These are phyloP conservation scores for Burhinus bistriatus DNA, from an alignment of 2,113 vertebrate species.

Conservation along the genomic window DNA sequence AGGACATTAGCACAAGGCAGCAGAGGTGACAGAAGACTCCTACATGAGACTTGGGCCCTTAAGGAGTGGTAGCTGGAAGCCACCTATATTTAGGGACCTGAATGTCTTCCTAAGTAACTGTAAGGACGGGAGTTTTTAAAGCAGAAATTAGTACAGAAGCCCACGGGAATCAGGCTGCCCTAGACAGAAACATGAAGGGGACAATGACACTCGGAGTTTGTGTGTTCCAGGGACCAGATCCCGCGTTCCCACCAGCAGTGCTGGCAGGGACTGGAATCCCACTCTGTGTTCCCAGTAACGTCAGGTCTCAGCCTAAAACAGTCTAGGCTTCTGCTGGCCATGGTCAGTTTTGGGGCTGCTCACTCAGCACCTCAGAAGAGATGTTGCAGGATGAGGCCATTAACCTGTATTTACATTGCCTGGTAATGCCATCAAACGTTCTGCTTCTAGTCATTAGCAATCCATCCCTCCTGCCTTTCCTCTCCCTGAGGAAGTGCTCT, in stretches of 20 bases:
- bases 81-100: not conserved
- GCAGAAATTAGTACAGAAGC: not conserved
- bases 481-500: constrained; percentile 41
- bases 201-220: rapidly evolving
- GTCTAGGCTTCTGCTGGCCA: not conserved
- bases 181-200: not conserved
- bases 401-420: not conserved
- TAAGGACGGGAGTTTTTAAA: not conserved
- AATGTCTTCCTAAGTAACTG: not conserved
- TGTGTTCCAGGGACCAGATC: not conserved
- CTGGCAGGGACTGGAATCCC: not conserved
- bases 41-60: not conserved
- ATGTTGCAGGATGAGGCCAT: constrained; percentile 33
- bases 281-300: not conserved
- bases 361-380: constrained; percentile 9
- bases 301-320: not conserved
- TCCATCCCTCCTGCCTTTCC: constrained; percentile 4
- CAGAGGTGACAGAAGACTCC: not conserved
- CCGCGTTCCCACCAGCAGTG: rapidly evolving
- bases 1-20: not conserved
- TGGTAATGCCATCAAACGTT: constrained; percentile 45
- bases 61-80: not conserved
- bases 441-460: constrained; percentile 35
- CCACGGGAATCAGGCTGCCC: not conserved
- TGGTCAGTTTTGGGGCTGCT: not conserved